Percentiles rank a stretch among this genome's conserved stretches.
These are phyloP conservation scores for Prunella himalayana DNA, from an alignment of 2,113 vertebrate genomes.

Conservation along the genomic window DNA sequence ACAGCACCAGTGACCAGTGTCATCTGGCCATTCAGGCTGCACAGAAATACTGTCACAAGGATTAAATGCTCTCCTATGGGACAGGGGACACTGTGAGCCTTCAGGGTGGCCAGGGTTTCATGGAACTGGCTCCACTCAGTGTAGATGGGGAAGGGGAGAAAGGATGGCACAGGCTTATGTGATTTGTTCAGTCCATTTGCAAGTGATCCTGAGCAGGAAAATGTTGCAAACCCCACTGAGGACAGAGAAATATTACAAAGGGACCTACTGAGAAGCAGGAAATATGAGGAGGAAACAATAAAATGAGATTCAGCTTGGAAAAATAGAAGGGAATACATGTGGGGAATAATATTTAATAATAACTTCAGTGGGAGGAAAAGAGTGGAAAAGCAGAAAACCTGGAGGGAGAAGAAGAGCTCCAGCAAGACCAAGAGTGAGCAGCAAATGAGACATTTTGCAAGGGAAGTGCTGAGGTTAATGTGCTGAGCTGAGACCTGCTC, in stretches of 20 bases:
- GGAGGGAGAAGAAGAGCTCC: neutral
- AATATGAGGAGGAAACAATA: constrained; percentile 38
- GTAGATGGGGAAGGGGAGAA: neutral
- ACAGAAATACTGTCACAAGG: neutral
- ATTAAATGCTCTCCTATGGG: neutral
- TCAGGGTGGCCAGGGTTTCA: neutral
- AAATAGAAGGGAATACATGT: constrained; percentile 5
- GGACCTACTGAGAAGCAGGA: constrained; percentile 28
- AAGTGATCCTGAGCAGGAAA: neutral
- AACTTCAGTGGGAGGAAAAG: neutral
- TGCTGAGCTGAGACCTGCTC: neutral
- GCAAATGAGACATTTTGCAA: neutral
- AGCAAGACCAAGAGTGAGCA: neutral
- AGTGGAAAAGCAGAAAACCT: neutral
- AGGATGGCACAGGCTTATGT: neutral
- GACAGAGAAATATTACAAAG: neutral
- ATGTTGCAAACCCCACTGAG: neutral
- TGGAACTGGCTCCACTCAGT: neutral
- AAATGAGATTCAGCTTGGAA: constrained; percentile 40
- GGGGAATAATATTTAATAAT: neutral
- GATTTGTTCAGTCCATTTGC: neutral
- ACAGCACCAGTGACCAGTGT: accelerated
- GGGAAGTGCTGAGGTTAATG: neutral
- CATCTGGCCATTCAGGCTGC: neutral
- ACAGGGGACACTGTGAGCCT: neutral